These are phyloP conservation scores for Rhyzopertha dominica DNA, from an alignment of 1,140 invertebrate species.

Conservation along the genomic window DNA sequence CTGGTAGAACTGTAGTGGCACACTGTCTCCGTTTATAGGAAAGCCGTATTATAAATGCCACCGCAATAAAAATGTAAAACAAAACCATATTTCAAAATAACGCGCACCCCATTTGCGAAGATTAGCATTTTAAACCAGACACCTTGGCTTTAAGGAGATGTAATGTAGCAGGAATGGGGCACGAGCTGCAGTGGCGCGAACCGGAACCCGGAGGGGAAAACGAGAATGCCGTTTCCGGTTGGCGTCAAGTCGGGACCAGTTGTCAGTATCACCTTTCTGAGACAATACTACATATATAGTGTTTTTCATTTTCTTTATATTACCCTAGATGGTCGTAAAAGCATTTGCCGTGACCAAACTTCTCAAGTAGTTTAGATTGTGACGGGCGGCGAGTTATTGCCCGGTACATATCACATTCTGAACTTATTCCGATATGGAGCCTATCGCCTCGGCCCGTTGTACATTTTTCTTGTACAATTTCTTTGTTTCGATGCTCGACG, in stretches of 20 bases:
- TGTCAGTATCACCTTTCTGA: constrained; percentile 42
- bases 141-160: constrained; percentile 42
- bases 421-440: constrained; percentile 32
- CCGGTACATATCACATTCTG: constrained; percentile 31
- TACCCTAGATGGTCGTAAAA: constrained; percentile 74
- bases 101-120: constrained; percentile 45
- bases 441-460: constrained; percentile 35
- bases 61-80: constrained; percentile 48
- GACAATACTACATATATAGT: constrained; percentile 47
- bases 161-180: constrained; percentile 26
- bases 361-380: constrained; percentile 48
- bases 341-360: constrained; percentile 76
- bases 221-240: constrained; percentile 11
- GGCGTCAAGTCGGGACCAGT: constrained; percentile 34
- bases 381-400: constrained; percentile 28
- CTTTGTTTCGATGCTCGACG: constrained; percentile 38
- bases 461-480: constrained; percentile 41
- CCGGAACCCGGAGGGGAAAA: constrained; percentile 17
- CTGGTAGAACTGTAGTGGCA: no score
- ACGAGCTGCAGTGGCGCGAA: constrained; percentile 17
- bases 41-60: constrained; percentile 45
- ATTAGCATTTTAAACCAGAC: constrained; percentile 48
- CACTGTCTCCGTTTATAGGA: no score
- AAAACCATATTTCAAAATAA: constrained; percentile 47
- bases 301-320: constrained; percentile 85